These are phyloP conservation scores for Drosophila percnosoma DNA, from an alignment of 2,888 invertebrate genomes.

Conservation along the genomic window DNA sequence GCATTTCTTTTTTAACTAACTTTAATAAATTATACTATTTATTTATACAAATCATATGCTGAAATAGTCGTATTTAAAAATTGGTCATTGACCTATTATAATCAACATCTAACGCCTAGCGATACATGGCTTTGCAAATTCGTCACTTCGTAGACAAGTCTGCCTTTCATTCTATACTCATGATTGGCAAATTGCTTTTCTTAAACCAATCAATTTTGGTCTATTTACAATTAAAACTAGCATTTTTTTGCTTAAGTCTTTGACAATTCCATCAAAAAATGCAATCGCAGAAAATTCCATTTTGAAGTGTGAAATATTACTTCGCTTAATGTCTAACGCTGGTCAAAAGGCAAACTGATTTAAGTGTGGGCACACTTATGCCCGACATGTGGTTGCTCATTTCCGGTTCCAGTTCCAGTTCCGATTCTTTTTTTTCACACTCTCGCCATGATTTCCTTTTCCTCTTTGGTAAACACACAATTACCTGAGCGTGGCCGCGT, in stretches of 20 bases:
- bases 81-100: not conserved
- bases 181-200: not conserved
- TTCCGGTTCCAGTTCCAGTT: constrained; percentile 35
- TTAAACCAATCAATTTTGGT: not conserved
- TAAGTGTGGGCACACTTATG: constrained; percentile 46
- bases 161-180: not conserved
- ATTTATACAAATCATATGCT: too few species aligned
- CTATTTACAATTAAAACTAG: not conserved
- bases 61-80: too few species aligned
- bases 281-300: not conserved
- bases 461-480: constrained; percentile 70
- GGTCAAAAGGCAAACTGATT: constrained; percentile 40
- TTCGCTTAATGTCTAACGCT: constrained; percentile 24
- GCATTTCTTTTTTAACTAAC: not conserved
- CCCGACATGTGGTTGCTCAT: constrained; percentile 68
- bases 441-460: constrained; percentile 50
- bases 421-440: constrained; percentile 11
- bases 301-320: not conserved
- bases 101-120: not conserved
- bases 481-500: constrained; percentile 72
- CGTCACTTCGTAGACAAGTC: not conserved
- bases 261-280: not conserved
- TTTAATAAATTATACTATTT: not conserved
- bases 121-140: not conserved
- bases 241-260: too few species aligned